Base-by-base conservation (phyloP, 2,888 invertebrate species). In the Drosophila suboccidentalis region DNA sequence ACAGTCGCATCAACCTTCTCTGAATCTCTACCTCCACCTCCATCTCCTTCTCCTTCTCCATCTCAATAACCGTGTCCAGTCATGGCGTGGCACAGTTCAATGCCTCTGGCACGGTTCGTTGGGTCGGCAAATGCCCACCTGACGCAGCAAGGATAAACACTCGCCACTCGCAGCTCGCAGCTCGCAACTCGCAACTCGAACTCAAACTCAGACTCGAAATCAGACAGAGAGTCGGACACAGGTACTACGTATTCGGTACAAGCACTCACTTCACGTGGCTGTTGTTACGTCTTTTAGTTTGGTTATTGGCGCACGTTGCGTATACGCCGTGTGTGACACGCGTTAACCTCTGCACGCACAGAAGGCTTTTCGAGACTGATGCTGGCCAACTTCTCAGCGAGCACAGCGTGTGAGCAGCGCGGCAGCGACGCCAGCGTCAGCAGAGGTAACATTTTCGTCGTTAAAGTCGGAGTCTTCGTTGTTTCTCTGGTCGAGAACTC, bases 341-440 rank as follows among this genome's bases (percentile, higher is more conserved):
- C 76, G 86, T 73, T 79, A 75, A 75, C 83, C 82, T 84, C 88
- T 89, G 86, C 73, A 84, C 79, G 86, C 88, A 89, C 90, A 89
- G 87, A 82, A 86, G 88, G 79, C 78, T 80, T 71, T 80, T 80
- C 75, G 75, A 89, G 90, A 89, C 89, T 89, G 90, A 89, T 71
- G 86, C 74, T 82, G 41, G 57, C 62, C 60, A 73, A 46, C 46
- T 38, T 55, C 66, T 61, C 64, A 55, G 46, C 68, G 65, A 54
- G 46, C 80, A 69, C 71, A 78, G 71, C 71, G 44, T 75, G 76
- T 63, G 32, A 29, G 15, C 51, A 15, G n/a, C 19, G 66, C 53
- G 34, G 17, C 57, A 46, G 71, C 67, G 70, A 59, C 44, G 63
- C 29, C 67, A 54, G 49, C 66, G 46, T 26, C 50, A 26, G 59